These are phyloP conservation scores for Sarcophaga carnaria DNA, from an alignment of 2,888 invertebrate genomes.

Conservation along the genomic window DNA sequence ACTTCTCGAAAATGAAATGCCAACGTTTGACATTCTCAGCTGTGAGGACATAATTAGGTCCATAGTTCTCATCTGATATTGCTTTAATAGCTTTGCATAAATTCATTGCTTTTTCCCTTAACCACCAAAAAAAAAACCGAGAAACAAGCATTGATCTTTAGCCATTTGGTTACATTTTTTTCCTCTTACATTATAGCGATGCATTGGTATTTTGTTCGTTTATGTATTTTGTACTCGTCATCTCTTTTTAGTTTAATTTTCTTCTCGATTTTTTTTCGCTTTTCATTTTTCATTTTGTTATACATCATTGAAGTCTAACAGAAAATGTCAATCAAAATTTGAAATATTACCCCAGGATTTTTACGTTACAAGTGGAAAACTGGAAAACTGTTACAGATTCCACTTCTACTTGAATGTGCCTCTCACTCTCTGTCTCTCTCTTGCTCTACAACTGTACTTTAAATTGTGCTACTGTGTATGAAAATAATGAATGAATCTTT, in stretches of 20 bases:
- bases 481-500: constrained; percentile 48
- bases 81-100: too few relatives aligned
- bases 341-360: constrained; percentile 65
- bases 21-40: too few relatives aligned
- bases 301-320: constrained; percentile 64
- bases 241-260: constrained; percentile 46
- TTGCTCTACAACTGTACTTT: neutral
- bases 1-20: too few relatives aligned
- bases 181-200: neutral
- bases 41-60: too few relatives aligned
- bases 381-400: neutral
- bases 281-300: constrained; percentile 47
- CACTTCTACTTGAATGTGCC: neutral
- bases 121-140: too few relatives aligned
- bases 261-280: neutral
- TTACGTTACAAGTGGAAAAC: constrained; percentile 22
- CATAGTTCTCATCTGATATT: too few relatives aligned
- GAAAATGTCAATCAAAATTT: constrained; percentile 69
- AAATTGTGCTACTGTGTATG: neutral
- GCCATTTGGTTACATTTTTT: neutral
- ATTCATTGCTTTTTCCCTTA: too few relatives aligned
- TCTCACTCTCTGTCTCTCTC: neutral
- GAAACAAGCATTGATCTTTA: neutral
- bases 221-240: constrained; percentile 49
- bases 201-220: constrained; percentile 39